Conservation (phyloP, 1,140 invertebrate genomes). For the Drosophila parabipectinata region DNA sequence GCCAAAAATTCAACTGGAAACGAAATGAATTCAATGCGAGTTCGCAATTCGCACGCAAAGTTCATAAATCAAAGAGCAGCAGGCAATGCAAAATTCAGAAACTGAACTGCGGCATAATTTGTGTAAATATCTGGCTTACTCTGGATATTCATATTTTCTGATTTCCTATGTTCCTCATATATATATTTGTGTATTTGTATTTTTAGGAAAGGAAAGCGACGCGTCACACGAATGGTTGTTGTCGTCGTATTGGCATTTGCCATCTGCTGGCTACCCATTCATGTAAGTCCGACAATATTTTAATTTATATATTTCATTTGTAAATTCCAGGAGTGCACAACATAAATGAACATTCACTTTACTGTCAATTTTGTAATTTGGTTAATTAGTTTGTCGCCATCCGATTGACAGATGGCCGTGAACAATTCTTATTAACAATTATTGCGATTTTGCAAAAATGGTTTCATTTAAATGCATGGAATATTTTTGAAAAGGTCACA, state of each 20-base stretch:
- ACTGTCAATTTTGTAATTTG: not conserved
- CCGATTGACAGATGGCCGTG: not conserved
- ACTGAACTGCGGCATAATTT: slow-evolving; percentile 42
- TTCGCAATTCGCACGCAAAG: slow-evolving; percentile 21
- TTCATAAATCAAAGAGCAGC: slow-evolving; percentile 54
- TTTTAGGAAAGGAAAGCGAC: slow-evolving; percentile 91
- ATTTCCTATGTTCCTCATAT: not conserved
- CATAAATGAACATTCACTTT: not conserved
- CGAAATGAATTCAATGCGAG: slow-evolving; percentile 16
- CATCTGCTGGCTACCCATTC: slow-evolving; percentile 97
- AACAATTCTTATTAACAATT: not conserved
- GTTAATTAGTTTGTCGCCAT: not conserved
- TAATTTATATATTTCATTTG: not conserved
- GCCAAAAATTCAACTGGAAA: slow-evolving; percentile 6
- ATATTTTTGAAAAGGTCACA: slow-evolving; percentile 1
- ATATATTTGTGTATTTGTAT: not conserved
- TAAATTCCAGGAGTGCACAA: not conserved
- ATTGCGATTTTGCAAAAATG: not conserved
- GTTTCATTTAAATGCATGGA: not conserved
- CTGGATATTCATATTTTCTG: not conserved
- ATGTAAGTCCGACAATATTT: slow-evolving; percentile 86
- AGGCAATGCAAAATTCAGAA: slow-evolving; percentile 26
- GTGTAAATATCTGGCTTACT: slow-evolving; percentile 2
- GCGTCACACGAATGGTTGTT: slow-evolving; percentile 96
- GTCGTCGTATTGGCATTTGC: slow-evolving; percentile 97